phyloP scores from a whole-genome alignment of 2,113 vertebrate species.

The Pristiophorus japonicus region DNA sequence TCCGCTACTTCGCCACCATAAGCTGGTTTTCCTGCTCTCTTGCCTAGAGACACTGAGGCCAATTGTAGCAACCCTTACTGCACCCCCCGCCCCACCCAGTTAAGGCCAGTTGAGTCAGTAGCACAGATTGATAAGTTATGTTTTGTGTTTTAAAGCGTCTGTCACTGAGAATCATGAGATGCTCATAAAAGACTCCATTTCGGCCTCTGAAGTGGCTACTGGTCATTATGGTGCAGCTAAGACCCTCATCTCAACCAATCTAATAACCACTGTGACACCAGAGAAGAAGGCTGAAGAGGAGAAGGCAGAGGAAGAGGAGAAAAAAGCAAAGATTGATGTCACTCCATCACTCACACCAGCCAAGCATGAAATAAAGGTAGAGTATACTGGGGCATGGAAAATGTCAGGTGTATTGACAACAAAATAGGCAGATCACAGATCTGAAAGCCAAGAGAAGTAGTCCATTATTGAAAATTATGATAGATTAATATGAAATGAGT shows the following conservation, averaged over 20 bases:
- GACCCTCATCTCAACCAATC: conserved; percentile 76
- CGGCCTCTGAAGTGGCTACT: conserved; percentile 84
- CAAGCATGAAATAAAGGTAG: conserved; percentile 82
- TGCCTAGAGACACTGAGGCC: background rate
- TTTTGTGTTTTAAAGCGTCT: conserved; percentile 61
- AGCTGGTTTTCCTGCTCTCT: background rate
- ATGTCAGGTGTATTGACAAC: background rate
- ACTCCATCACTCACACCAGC: conserved; percentile 51
- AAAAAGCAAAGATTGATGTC: conserved; percentile 52
- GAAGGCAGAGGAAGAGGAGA: conserved; percentile 62
- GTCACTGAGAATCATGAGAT: conserved; percentile 88
- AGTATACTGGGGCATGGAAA: conserved; percentile 38
- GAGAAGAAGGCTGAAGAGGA: conserved; percentile 88
- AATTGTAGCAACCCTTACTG: background rate
- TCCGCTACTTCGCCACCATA: too few species aligned
- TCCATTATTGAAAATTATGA: background rate
- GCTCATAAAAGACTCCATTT: conserved; percentile 80
- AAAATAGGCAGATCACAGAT: background rate
- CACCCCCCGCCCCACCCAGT: background rate
- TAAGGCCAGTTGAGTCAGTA: background rate
- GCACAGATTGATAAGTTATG: background rate
- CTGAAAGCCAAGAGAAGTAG: background rate
- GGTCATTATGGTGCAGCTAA: conserved; percentile 82
- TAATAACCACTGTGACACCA: conserved; percentile 83
- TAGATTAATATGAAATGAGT: background rate